Base-by-base conservation (phyloP, 2,797 vertebrate species). In the Mus spretus region DNA sequence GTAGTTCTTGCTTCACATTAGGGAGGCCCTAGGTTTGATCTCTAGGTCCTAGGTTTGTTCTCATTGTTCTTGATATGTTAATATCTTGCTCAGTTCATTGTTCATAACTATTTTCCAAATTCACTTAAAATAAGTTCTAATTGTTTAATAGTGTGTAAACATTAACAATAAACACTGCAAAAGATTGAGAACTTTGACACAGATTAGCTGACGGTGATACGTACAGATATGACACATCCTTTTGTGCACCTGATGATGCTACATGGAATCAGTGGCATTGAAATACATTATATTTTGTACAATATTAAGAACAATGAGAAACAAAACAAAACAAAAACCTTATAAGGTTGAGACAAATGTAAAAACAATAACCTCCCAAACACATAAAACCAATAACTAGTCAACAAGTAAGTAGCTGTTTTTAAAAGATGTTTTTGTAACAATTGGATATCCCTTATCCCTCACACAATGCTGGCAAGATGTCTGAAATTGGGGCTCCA, bases 111-210 rank as follows among this genome's bases (percentile, higher is more conserved):
- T 83, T 90, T 98, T 98, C 86, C 87, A 96, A 61, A 97, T 97
- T 96, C 13, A 95, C 94, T 98, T 97, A 95, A 97, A 98, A 40
- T 98, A 97, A 97, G 97, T 98, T 98, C 82, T 97, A 97, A 97
- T 97, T 95, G 95, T 94, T 94, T 98, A 61, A 97, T 94, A 92
- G 77, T 2, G 0, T 96, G 50, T 89, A 95, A 96, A 90, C 91
- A 61, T 85, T 98, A 97, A 92, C 89, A 97, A 97, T 97, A 98
- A 96, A 97, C 97, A 91, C 34, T 2, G 14, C 98, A 59, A 98
- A 98, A 98, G 97, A 98, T 97, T 98, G 98, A 98, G 98, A 96
- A 97, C 94, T 98, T 98, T 98, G 88, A 82, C 92, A 95, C 97
- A 93, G 92, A 93, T 98, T 98, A 98, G 94, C 81, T 92, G 91